A percentile compares a stretch with the other conserved stretches of the same genome.
Evolutionary conservation across 2,797 vertebrate species (phyloP).

Genomic region (Agapornis canus): DNA sequence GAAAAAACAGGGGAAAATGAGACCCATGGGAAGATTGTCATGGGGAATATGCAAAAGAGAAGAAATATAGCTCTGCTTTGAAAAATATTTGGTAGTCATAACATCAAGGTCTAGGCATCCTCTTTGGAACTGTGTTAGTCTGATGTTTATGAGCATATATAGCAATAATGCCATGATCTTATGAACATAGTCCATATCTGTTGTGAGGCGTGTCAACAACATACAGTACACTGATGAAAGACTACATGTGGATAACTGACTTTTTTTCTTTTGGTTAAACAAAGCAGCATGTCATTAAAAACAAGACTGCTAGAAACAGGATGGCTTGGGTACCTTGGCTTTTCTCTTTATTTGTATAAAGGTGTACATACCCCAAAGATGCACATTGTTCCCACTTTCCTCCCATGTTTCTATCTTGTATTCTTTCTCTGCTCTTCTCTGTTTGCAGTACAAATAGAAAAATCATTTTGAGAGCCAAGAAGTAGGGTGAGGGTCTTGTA

Average conservation of each 20-base stretch:
- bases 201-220: background rate
- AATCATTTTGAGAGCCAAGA: background rate
- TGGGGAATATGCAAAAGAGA: background rate
- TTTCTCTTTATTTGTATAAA: background rate
- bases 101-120: background rate
- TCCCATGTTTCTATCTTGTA: background rate
- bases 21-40: accelerated
- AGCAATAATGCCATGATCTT: background rate
- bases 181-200: background rate
- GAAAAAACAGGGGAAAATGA: accelerated
- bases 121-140: background rate
- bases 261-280: background rate
- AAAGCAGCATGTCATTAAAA: background rate
- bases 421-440: background rate
- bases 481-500: background rate
- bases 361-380: background rate
- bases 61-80: background rate
- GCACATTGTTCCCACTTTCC: background rate
- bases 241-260: background rate
- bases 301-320: background rate
- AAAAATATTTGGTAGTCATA: background rate
- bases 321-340: background rate
- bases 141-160: background rate
- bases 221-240: background rate
- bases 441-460: background rate